phyloP scores from a whole-genome alignment of 2,113 vertebrate species.

The Syrmaticus mikado region DNA sequence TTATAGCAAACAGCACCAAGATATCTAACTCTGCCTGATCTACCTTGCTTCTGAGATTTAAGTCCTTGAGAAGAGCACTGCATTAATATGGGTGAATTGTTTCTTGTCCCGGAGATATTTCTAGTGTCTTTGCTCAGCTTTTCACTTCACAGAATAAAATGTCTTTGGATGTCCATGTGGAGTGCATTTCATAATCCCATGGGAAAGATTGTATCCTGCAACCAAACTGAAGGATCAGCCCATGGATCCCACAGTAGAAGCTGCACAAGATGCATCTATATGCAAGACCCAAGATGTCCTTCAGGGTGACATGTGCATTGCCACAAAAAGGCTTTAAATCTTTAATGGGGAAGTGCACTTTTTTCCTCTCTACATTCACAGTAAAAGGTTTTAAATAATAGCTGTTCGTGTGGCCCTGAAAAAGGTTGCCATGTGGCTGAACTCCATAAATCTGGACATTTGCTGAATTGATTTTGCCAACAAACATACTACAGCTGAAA shows the following conservation, averaged over 20 bases:
- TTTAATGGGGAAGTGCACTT: conserved; percentile 63
- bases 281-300: conserved; percentile 64
- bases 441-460: conserved; percentile 74
- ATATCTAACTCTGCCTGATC: not conserved
- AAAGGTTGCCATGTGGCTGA: conserved; percentile 63
- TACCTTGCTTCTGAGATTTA: not conserved
- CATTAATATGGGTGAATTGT: not conserved
- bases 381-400: conserved; percentile 73
- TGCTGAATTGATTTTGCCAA: conserved; percentile 70
- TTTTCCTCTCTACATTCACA: conserved; percentile 43
- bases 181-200: conserved; percentile 6
- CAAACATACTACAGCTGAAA: conserved; percentile 50
- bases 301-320: conserved; percentile 56
- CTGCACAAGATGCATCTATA: conserved; percentile 47
- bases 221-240: not conserved
- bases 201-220: conserved; percentile 42
- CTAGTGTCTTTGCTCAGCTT: not conserved
- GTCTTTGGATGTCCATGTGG: not conserved
- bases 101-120: not conserved
- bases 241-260: not conserved
- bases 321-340: conserved; percentile 67
- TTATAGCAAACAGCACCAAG: not conserved
- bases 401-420: conserved; percentile 64
- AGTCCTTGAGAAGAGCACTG: not conserved
- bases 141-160: not conserved